Conservation (phyloP, 92 coral and sea anemone genomes). For the Scolanthus callimorphus region DNA sequence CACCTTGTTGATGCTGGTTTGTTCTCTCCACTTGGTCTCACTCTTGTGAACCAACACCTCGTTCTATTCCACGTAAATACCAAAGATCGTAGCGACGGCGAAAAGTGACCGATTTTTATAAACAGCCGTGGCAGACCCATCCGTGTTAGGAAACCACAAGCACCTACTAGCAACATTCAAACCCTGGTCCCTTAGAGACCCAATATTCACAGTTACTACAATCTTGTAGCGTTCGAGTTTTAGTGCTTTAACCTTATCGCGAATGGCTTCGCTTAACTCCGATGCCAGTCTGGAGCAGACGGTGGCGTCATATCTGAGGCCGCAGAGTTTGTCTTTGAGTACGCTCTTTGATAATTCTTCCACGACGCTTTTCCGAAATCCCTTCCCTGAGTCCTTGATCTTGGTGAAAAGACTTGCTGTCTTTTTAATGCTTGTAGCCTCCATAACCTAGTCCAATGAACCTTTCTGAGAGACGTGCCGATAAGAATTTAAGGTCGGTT, state of each 20-base stretch:
- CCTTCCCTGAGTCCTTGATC: slow-evolving; percentile 5
- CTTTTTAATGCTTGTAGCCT: too few relatives aligned
- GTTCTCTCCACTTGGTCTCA: too few relatives aligned
- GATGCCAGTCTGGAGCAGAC: slow-evolving; percentile 42
- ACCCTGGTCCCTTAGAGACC: slow-evolving; percentile 44
- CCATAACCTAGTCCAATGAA: too few relatives aligned
- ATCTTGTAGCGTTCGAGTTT: slow-evolving; percentile 54
- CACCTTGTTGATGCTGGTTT: too few relatives aligned
- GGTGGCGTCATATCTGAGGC: slow-evolving; percentile 42
- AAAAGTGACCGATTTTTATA: slow-evolving; percentile 57
- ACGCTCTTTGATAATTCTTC: slow-evolving; percentile 32
- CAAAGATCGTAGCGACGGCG: slow-evolving; percentile 75
- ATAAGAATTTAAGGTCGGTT: too few relatives aligned
- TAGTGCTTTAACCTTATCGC: slow-evolving; percentile 52
- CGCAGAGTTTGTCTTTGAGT: slow-evolving; percentile 28
- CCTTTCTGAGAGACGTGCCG: too few relatives aligned
- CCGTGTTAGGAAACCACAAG: slow-evolving; percentile 57
- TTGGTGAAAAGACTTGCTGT: slow-evolving; percentile 4
- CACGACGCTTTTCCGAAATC: slow-evolving; percentile 17
- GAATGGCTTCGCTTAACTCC: slow-evolving; percentile 47
- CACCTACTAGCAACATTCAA: slow-evolving; percentile 59
- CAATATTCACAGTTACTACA: slow-evolving; percentile 57
- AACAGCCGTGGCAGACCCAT: slow-evolving; percentile 47
- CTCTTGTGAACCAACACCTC: too few relatives aligned
- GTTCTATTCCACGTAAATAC: slow-evolving; percentile 51